A percentile compares a stretch with the other conserved stretches of the same genome.
Evolutionary conservation across 1,140 invertebrate species (phyloP).

Genomic region (Pseudomyrmex flavicornis): DNA sequence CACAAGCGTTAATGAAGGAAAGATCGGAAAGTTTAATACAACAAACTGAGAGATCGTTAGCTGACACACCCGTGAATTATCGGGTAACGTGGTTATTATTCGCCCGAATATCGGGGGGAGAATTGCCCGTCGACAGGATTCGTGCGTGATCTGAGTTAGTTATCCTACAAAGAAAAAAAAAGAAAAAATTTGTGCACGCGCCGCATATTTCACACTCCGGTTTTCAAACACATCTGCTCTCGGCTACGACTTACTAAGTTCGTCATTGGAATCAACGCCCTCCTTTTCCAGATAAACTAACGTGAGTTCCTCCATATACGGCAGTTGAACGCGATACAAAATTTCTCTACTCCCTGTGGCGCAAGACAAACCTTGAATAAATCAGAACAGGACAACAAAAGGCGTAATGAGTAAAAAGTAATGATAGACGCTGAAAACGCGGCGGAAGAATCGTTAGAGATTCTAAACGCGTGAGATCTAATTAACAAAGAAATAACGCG

Average conservation of each 20-base stretch:
- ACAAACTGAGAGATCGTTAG: slow-evolving; percentile 18
- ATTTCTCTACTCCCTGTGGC: slow-evolving; percentile 90
- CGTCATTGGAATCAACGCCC: slow-evolving; percentile 85
- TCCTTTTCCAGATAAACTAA: slow-evolving; percentile 94
- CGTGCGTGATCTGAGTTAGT: slow-evolving; percentile 61
- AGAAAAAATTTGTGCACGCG: slow-evolving; percentile 13
- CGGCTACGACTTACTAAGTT: slow-evolving; percentile 87
- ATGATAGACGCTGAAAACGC: slow-evolving; percentile 2
- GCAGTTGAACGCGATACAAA: slow-evolving; percentile 95
- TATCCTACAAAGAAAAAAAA: neutral
- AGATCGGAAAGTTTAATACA: neutral
- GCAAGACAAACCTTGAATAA: slow-evolving; percentile 81
- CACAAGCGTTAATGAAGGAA: slow-evolving; percentile 15
- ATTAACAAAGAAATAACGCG: neutral
- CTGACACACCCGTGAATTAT: slow-evolving; percentile 17
- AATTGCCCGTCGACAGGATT: slow-evolving; percentile 42
- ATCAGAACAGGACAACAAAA: slow-evolving; percentile 58
- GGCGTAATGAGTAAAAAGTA: slow-evolving; percentile 40
- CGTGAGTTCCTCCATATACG: slow-evolving; percentile 95
- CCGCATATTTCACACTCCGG: slow-evolving; percentile 48
- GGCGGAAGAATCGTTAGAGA: neutral
- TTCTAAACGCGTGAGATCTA: no score
- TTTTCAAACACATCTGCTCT: slow-evolving; percentile 60
- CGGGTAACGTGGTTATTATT: slow-evolving; percentile 19
- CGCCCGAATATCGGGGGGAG: neutral